Base-by-base conservation (phyloP, 1,140 invertebrate genomes). In the Pectinophora gossypiella region DNA sequence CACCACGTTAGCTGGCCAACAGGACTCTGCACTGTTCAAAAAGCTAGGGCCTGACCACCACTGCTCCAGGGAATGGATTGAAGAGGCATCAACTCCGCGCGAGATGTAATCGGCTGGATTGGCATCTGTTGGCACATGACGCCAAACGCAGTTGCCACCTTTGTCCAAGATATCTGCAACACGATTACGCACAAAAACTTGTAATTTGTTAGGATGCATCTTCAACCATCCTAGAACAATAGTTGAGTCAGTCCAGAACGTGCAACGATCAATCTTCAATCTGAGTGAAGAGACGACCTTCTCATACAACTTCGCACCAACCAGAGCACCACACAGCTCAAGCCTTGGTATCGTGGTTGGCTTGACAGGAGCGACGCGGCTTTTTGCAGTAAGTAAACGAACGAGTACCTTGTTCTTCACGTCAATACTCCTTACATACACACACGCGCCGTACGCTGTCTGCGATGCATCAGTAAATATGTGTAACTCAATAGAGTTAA, bases 291-390 rank as follows among this genome's bases (percentile, higher is more conserved):
- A 5, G 23, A 10, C 38, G 0, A 74, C 53, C 18, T 65, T 63
- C 21, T 59, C 9, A 40, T 68, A 48, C 18, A 86, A 19, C 0
- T 64, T 54, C 3, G 68, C 65, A 10, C 83, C 56, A 5, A 88
- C 38, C 3, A 73, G 48, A 3, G 87, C 87, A 9, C 63, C 87
- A 46, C 61, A 77, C 13, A 90, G 63, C 64, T 90, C 88, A 32
- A 89, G 55, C 54, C 79, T 19, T 0, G 89, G 87, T 10, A 90
- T 73, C 4, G 79, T 74, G 0, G 48, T 44, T 9, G 51, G 48
- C 60, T 88, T 87, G 6, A 88, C 46, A n/a, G 87, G 88, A 42
- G 87, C 72, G 0, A 89, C 85, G 35, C 76, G 51, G 20, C 69
- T 60, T 59, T 89, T 89, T 7, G 63, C 54, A 38, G n/a, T 43